Evolutionary conservation across 1,140 invertebrate genomes (phyloP).

Genomic region (Hylyphantes graminicola): DNA sequence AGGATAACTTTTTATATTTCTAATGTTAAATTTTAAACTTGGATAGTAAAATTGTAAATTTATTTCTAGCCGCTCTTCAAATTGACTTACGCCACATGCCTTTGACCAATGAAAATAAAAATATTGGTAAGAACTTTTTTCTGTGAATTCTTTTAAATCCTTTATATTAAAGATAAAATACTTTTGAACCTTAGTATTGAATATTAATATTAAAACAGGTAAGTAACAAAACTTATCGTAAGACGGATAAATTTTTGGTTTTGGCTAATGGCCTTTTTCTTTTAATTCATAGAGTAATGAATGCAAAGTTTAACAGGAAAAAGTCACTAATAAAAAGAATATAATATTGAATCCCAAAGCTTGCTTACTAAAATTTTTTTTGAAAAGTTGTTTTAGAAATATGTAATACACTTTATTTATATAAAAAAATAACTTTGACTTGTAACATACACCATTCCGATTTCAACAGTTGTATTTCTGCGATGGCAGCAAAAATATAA

Average conservation of each 20-base stretch:
- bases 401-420: too few species aligned
- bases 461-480: too few species aligned
- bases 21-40: neutral
- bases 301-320: neutral
- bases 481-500: too few species aligned
- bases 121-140: conserved; percentile 18
- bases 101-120: conserved; percentile 53
- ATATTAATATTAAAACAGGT: neutral
- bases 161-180: too few species aligned
- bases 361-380: neutral
- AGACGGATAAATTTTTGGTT: too few species aligned
- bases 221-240: neutral
- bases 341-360: neutral
- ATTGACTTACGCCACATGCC: conserved; percentile 47
- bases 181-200: neutral
- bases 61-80: conserved; percentile 46
- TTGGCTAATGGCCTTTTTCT: too few species aligned
- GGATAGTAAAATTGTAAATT: neutral
- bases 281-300: too few species aligned
- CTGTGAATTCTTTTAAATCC: too few species aligned
- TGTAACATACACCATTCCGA: too few species aligned
- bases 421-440: too few species aligned
- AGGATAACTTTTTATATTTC: neutral
- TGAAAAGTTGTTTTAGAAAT: too few species aligned
- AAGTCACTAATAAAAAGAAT: neutral